Base-by-base conservation (phyloP, 2,888 invertebrate species). In the Melanostoma scalare region DNA sequence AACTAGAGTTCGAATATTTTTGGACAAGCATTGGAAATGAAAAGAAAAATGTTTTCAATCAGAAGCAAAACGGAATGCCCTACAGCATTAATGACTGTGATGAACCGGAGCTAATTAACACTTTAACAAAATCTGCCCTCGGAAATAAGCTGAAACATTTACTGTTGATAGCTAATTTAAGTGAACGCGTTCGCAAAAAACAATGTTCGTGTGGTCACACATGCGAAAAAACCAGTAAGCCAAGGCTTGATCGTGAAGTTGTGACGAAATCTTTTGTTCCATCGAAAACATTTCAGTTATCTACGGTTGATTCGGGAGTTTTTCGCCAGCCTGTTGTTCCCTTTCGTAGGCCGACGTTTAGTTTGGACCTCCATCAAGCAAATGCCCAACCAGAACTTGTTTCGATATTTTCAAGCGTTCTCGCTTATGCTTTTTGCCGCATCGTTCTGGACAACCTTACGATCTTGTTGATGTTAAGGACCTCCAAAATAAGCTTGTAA, bases 1-100 rank as follows among this genome's bases (percentile, higher is more conserved):
- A 94, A 90, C 90, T 97, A 38, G 93, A 94, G 74, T 90, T 96
- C 33, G 96, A 96, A 89, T 97, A 96, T 90, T 95, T 95, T 93
- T 96, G 96, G 96, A 94, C 94, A 56, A 93, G 94, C 67, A 90
- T 92, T 0, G 90, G 92, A 53, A 68, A 79, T 52, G 55, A 84
- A 36, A 69, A 84, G 33, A 73, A 68, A 42, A 42, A 1, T 4
- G 31, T 58, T 20, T 85, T 86, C 35, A 78, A 82, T 56, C 87
- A 86, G 8, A 87, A 85, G 4, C 86, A 85, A 20, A 86, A 82
- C n/a, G 75, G 85, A 6, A 86, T 89, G 86, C 89, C 89, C 3
- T 90, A 89, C 68, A 89, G 88, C 84, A 78, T 87, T 42, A 87
- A 86, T 60, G 89, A 89, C 84, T 88, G 88, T 85, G 89, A 90